A percentile compares a stretch with the other conserved stretches of the same genome.
These are phyloP conservation scores for Calephelis perditalis DNA, from an alignment of 2,888 invertebrate genomes.

Conservation along the genomic window DNA sequence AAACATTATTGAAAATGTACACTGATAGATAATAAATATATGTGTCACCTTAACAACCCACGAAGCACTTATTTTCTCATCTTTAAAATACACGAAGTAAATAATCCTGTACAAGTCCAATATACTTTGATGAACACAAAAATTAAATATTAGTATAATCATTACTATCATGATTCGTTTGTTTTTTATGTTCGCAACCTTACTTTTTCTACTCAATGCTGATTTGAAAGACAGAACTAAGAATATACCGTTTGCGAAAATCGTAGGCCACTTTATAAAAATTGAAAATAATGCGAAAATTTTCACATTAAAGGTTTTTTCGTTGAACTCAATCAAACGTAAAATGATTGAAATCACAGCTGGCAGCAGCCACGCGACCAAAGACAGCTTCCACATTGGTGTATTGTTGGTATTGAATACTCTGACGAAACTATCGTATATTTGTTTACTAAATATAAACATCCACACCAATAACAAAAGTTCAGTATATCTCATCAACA, in stretches of 20 bases:
- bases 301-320: slow-evolving; percentile 25
- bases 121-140: slow-evolving; percentile 56
- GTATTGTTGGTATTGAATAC: slow-evolving; percentile 40
- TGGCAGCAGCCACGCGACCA: slow-evolving; percentile 48
- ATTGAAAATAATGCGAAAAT: slow-evolving; percentile 40
- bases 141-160: slow-evolving; percentile 50
- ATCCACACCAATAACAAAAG: slow-evolving; percentile 54
- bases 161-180: slow-evolving; percentile 48
- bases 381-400: slow-evolving; percentile 42
- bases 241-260: slow-evolving; percentile 47
- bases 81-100: slow-evolving; percentile 28
- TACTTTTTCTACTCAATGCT: slow-evolving; percentile 40
- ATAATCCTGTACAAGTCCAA: slow-evolving; percentile 50
- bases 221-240: slow-evolving; percentile 46
- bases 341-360: slow-evolving; percentile 34
- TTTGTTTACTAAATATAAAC: slow-evolving; percentile 56
- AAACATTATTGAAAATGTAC: slow-evolving; percentile 53
- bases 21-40: slow-evolving; percentile 48
- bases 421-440: slow-evolving; percentile 55
- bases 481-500: slow-evolving; percentile 48
- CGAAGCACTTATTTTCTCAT: slow-evolving; percentile 24
- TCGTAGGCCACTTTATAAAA: slow-evolving; percentile 55
- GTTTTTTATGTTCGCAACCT: slow-evolving; percentile 41
- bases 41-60: slow-evolving; percentile 30
- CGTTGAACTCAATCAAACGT: slow-evolving; percentile 30